Evolutionary conservation across 2,888 invertebrate genomes (phyloP), one percentile per base, ranked within the genome.

Genomic region (Tetrapedia diversipes): DNA sequence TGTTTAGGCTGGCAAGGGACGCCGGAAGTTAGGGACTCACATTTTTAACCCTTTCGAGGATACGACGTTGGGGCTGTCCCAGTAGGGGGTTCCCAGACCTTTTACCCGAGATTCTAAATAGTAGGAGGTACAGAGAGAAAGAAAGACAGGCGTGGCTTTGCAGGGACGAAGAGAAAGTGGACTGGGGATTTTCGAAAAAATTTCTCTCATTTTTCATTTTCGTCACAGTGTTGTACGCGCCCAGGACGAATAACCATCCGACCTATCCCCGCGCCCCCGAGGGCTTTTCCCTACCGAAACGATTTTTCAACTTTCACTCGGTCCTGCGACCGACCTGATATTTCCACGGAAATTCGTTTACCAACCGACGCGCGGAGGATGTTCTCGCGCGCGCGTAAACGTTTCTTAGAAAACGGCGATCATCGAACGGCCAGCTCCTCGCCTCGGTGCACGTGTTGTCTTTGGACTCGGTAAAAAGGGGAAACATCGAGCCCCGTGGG

Each of bases 171-270:
- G 82, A 61, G 83, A 83, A 86, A 85, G 78, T 82, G 72, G 67
- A 49, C 60, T 59, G 4, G 43, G 49, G 71, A 77, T 83, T 86
- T 83, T 79, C 80, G 49, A 2, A 53, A 83, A 84, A 86, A 85
- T 88, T 86, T 87, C 87, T 83, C 86, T 82, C 85, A 85, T 88
- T 88, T 88, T 89, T 88, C 89, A 87, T 85, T 86, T 88, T 86
- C 61, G 87, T 87, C 86, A 87, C 87, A 86, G 82, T 79, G n/a
- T n/a, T n/a, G n/a, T n/a, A 19, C 37, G 27, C 60, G 45, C 14
- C 14, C 22, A 2, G 43, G 22, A 39, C 65, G 24, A 49, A 71
- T 57, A 22, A 24, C n/a, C 19, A n/a, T 24, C 7, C 4, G 32
- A 4, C n/a, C 45, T 11, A n/a, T n/a, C 24, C 27, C 14, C 24